Conservation (phyloP, 2,888 invertebrate genomes). For the Sinodicranocentrus sp. region DNA sequence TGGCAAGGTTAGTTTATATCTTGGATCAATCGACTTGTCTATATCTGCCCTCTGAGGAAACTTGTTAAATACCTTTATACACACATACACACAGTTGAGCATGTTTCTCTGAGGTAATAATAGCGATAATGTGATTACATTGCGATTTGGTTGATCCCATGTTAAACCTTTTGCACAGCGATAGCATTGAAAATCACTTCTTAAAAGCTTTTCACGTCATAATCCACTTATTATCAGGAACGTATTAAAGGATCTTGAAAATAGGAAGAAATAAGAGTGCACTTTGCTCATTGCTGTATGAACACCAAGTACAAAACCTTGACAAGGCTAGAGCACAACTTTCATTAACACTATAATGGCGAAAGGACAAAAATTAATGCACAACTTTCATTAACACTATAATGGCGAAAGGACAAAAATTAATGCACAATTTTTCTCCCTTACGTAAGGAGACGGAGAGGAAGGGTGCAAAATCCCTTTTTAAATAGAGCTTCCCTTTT, state of each 20-base stretch:
- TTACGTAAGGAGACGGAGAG: too few species aligned
- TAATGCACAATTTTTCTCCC: neutral
- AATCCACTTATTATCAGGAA: slow-evolving; percentile 46
- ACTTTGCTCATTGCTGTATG: slow-evolving; percentile 1
- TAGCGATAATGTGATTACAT: slow-evolving; percentile 14
- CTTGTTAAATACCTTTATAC: slow-evolving; percentile 27
- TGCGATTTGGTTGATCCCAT: slow-evolving; percentile 32
- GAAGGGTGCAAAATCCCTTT: too few species aligned
- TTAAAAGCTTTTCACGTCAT: slow-evolving; percentile 56
- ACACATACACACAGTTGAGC: too few species aligned
- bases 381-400: slow-evolving; percentile 57
- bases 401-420: slow-evolving; percentile 15
- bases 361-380: slow-evolving; percentile 16
- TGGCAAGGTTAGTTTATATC: slow-evolving; percentile 53
- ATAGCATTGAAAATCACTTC: slow-evolving; percentile 54
- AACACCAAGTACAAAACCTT: slow-evolving; percentile 21
- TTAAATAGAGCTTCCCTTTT: too few species aligned
- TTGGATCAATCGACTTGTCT: slow-evolving; percentile 39
- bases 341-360: slow-evolving; percentile 48
- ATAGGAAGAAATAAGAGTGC: slow-evolving; percentile 30
- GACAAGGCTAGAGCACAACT: slow-evolving; percentile 29
- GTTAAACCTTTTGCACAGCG: slow-evolving; percentile 22
- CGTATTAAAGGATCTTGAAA: slow-evolving; percentile 40
- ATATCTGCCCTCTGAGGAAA: slow-evolving; percentile 22
- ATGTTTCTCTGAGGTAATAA: neutral